Percentiles rank a stretch among this genome's conserved stretches.
Evolutionary conservation across 2,797 vertebrate genomes (phyloP).

Genomic region (Chanos chanos): DNA sequence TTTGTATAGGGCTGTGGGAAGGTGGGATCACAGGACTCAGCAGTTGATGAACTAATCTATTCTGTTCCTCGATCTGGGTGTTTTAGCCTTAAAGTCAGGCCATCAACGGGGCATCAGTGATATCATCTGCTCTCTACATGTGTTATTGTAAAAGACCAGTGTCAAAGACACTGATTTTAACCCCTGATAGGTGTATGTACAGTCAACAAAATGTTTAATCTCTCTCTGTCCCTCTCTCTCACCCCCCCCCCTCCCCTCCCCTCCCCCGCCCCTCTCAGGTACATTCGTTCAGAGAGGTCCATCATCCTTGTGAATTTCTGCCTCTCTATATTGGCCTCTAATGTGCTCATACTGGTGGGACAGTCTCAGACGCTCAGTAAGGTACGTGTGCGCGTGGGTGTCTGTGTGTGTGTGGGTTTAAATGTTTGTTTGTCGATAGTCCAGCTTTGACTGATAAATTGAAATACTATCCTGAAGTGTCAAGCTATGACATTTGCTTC

Average conservation of each 20-base stretch:
- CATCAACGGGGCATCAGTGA: no score
- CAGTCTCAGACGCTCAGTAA: slow-evolving; percentile 98
- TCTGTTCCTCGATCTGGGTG: no score
- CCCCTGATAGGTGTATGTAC: no score
- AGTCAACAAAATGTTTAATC: no score
- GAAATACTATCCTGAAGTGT: background rate
- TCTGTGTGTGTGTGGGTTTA: background rate
- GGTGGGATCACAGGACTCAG: no score
- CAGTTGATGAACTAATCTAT: no score
- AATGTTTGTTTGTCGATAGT: background rate
- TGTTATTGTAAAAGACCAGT: no score
- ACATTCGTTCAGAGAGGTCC: slow-evolving; percentile 95
- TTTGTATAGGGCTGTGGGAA: no score
- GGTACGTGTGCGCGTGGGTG: slow-evolving; percentile 66
- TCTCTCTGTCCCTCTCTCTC: slow-evolving; percentile 21
- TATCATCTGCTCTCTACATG: no score
- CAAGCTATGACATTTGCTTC: no score
- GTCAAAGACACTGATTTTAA: no score
- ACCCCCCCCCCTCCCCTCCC: slow-evolving; percentile 7
- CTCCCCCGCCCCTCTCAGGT: slow-evolving; percentile 64
- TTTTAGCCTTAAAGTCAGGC: no score
- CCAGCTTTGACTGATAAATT: background rate
- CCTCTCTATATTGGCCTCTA: slow-evolving; percentile 96
- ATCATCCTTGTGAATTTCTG: slow-evolving; percentile 98
- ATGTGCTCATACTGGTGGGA: slow-evolving; percentile 94